phyloP scores from a whole-genome alignment of 1,140 invertebrate species.

The Eufriesea mexicana region DNA sequence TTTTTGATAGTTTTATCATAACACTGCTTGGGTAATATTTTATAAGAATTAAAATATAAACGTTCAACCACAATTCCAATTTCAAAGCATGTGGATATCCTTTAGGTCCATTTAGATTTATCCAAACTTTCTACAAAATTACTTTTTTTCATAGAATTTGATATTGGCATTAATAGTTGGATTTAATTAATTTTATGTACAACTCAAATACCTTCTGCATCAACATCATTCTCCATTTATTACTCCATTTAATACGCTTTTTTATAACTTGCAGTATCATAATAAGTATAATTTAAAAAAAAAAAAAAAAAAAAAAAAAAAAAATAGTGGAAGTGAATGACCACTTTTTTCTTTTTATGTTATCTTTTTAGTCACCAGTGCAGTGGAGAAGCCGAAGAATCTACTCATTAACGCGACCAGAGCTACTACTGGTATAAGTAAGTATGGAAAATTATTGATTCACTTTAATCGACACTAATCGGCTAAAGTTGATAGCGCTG shows the following conservation, averaged over 20 bases:
- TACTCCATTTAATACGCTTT: not conserved
- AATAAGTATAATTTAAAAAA: not conserved
- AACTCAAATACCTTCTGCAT: not conserved
- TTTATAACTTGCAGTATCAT: too few species aligned
- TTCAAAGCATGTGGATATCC: not conserved
- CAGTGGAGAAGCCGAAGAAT: conserved; percentile 76
- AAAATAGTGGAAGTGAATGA: not conserved
- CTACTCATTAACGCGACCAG: conserved; percentile 76
- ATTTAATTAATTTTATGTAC: not conserved
- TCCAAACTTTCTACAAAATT: not conserved
- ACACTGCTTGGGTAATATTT: not conserved
- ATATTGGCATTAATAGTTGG: not conserved
- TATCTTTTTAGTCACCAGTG: conserved; percentile 72
- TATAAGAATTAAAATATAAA: not conserved
- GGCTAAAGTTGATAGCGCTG: conserved; percentile 77
- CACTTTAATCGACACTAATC: conserved; percentile 61
- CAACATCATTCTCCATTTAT: not conserved
- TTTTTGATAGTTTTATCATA: not conserved
- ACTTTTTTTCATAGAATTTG: not conserved
- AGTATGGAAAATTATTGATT: conserved; percentile 52
- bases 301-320: not conserved
- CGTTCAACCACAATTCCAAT: not conserved
- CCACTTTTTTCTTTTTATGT: not conserved
- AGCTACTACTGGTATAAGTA: conserved; percentile 77
- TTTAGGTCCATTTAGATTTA: not conserved